Evolutionary conservation across 1,140 invertebrate species (phyloP).

Genomic region (Paralvinella palmiformis): DNA sequence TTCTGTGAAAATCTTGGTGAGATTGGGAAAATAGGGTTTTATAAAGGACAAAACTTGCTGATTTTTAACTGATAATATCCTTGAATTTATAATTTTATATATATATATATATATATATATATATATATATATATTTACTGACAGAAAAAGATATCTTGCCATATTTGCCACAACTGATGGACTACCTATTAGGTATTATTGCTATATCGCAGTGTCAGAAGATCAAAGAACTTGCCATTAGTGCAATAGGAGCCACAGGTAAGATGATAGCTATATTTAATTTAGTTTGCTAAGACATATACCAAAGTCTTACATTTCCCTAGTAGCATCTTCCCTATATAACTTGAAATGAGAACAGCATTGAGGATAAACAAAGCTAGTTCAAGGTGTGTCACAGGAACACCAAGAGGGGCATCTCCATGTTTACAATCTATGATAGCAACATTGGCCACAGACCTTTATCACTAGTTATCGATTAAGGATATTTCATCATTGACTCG

Average conservation of each 20-base stretch:
- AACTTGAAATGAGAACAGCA: too few relatives aligned
- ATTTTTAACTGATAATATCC: not conserved
- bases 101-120: not conserved
- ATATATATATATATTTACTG: not conserved
- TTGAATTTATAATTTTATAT: not conserved
- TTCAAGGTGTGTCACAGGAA: too few relatives aligned
- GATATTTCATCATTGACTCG: too few relatives aligned
- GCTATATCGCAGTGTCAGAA: slow-evolving; percentile 53
- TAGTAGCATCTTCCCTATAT: too few relatives aligned
- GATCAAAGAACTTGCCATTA: slow-evolving; percentile 63
- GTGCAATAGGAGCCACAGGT: slow-evolving; percentile 62
- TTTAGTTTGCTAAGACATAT: not conserved
- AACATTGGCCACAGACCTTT: too few relatives aligned
- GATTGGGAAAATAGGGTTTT: not conserved
- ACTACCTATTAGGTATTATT: slow-evolving; percentile 60
- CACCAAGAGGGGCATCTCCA: too few relatives aligned
- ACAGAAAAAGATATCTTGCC: slow-evolving; percentile 61
- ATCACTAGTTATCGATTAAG: too few relatives aligned
- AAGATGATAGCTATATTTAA: slow-evolving; percentile 17
- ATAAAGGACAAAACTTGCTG: not conserved
- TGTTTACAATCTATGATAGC: too few relatives aligned
- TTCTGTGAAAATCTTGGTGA: slow-evolving; percentile 70
- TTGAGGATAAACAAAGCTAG: too few relatives aligned
- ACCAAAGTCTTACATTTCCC: too few relatives aligned
- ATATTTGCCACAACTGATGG: slow-evolving; percentile 68